Conservation (phyloP, 2,797 vertebrate species). For the Syngnathus rostellatus region DNA sequence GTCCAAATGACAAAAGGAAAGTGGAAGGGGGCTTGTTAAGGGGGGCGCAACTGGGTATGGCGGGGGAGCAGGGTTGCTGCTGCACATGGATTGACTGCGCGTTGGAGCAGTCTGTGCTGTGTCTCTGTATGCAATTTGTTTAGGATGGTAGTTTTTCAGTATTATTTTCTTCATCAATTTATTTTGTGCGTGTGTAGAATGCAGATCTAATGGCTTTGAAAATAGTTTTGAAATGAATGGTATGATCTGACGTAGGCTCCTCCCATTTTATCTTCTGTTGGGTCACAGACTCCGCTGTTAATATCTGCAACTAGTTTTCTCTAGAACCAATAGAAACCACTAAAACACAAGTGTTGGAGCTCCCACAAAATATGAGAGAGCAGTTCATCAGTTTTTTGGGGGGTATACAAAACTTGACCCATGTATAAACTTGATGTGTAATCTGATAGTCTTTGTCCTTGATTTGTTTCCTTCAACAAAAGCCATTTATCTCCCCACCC, state of each 20-base stretch:
- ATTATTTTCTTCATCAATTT: constrained; percentile 3
- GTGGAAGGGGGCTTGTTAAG: constrained; percentile 12
- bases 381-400: neutral
- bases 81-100: neutral
- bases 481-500: constrained; percentile 22
- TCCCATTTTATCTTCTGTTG: constrained; percentile 9
- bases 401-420: neutral
- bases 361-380: neutral
- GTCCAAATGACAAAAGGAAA: constrained; percentile 41
- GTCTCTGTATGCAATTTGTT: neutral
- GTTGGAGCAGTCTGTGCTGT: neutral
- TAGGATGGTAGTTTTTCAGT: neutral
- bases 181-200: neutral
- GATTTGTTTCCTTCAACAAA: neutral
- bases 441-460: neutral
- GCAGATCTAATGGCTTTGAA: neutral
- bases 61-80: neutral
- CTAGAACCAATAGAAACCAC: neutral
- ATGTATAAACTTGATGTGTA: neutral
- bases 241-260: constrained; percentile 16
- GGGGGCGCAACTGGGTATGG: neutral
- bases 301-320: neutral
- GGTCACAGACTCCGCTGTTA: neutral
- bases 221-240: neutral
- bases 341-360: neutral